A percentile compares a stretch with the other conserved stretches of the same genome.
These are phyloP conservation scores for Drosophila kanapiae DNA, from an alignment of 1,140 invertebrate species.

Conservation along the genomic window DNA sequence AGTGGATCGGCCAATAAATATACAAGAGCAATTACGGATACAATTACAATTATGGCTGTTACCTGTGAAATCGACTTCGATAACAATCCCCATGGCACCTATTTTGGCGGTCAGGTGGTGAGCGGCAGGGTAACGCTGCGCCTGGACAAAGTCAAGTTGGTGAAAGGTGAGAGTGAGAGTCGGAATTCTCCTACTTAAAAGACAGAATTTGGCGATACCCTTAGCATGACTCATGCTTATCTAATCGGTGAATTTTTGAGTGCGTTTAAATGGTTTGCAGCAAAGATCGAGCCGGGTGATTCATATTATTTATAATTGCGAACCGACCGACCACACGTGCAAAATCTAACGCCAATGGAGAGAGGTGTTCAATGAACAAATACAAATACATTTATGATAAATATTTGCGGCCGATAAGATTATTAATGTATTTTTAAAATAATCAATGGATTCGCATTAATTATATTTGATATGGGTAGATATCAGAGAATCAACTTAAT, in stretches of 20 bases:
- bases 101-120: constrained; percentile 86
- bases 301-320: constrained; percentile 48
- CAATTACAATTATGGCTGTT: constrained; percentile 61
- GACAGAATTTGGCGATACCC: constrained; percentile 4
- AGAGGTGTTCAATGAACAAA: constrained; percentile 17
- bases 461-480: constrained; percentile 3
- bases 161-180: constrained; percentile 71
- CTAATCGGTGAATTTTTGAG: constrained; percentile 42
- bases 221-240: constrained; percentile 46
- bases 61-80: constrained; percentile 84
- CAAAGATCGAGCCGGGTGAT: constrained; percentile 33
- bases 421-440: constrained; percentile 50
- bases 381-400: constrained; percentile 31
- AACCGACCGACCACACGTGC: constrained; percentile 29
- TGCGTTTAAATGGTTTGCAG: constrained; percentile 22
- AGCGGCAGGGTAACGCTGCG: constrained; percentile 85
- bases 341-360: constrained; percentile 15
- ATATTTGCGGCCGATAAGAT: constrained; percentile 46
- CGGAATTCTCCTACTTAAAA: background rate
- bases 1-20: constrained; percentile 32
- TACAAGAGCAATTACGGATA: constrained; percentile 13
- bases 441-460: constrained; percentile 49
- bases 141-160: constrained; percentile 85
- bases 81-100: constrained; percentile 85
- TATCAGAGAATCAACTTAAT: background rate